These are phyloP conservation scores for Contarinia nasturtii DNA, from an alignment of 1,140 invertebrate genomes.

Conservation along the genomic window DNA sequence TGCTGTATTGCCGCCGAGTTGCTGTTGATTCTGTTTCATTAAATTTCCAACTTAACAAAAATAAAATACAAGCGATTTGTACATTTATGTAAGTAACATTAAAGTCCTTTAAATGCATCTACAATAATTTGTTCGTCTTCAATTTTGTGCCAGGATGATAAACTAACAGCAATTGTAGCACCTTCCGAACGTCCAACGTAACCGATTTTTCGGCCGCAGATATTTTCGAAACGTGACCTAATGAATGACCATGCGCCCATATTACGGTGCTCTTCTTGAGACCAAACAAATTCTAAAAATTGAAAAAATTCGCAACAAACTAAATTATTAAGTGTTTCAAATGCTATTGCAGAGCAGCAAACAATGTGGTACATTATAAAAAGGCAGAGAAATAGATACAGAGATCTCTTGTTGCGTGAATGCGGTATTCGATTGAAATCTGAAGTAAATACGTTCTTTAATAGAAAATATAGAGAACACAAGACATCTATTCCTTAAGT, in stretches of 20 bases:
- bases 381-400: too few relatives aligned
- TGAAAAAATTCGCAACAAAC: conserved; percentile 5
- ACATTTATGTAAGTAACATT: too few relatives aligned
- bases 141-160: conserved; percentile 53
- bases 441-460: too few relatives aligned
- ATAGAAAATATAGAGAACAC: too few relatives aligned
- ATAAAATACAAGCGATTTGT: too few relatives aligned
- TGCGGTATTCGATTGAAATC: too few relatives aligned
- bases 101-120: conserved; percentile 37
- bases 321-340: too few relatives aligned
- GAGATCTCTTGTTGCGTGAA: too few relatives aligned
- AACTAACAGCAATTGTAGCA: conserved; percentile 66
- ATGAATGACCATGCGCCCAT: conserved; percentile 95
- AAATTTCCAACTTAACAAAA: too few relatives aligned
- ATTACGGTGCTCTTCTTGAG: conserved; percentile 94
- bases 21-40: too few relatives aligned
- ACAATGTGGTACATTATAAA: not conserved
- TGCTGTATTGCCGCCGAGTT: too few relatives aligned
- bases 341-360: not conserved
- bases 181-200: conserved; percentile 63
- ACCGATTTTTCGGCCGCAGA: conserved; percentile 44
- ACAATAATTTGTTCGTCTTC: conserved; percentile 53
- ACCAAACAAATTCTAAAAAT: conserved; percentile 75
- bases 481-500: too few relatives aligned
- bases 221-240: conserved; percentile 75